phyloP scores from a whole-genome alignment of 2,113 vertebrate species.

The Cardinalis cardinalis region DNA sequence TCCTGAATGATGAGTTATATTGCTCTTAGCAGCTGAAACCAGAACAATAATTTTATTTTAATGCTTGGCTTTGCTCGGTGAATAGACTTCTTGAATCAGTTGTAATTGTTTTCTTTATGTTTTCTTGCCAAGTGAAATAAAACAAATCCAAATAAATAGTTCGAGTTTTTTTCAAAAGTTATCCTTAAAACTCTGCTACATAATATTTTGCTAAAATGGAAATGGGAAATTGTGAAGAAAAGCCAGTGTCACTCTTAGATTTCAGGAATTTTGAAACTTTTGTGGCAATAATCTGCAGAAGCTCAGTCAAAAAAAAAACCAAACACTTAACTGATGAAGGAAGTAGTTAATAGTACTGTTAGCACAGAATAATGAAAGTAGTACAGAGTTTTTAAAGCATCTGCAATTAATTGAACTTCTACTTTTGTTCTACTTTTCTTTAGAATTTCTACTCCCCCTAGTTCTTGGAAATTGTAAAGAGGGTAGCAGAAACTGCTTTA shows the following conservation, averaged over 20 bases:
- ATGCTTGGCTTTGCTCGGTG: conserved; percentile 28
- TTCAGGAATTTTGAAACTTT: neutral
- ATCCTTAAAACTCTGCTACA: neutral
- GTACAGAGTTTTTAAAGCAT: neutral
- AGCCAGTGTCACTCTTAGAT: neutral
- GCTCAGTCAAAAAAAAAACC: neutral
- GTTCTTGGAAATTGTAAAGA: conserved; percentile 1
- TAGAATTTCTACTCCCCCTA: neutral
- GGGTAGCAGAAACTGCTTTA: neutral
- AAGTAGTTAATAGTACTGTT: neutral
- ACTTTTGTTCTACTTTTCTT: neutral
- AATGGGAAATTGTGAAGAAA: neutral
- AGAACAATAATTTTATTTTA: conserved; percentile 52
- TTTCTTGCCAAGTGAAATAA: conserved; percentile 41
- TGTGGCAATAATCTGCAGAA: neutral
- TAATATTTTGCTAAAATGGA: neutral
- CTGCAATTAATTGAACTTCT: neutral
- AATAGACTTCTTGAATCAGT: conserved; percentile 11
- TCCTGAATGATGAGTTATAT: conserved; percentile 37
- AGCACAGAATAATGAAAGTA: neutral
- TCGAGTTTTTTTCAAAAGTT: neutral
- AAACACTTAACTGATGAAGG: neutral
- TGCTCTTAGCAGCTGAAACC: conserved; percentile 36
- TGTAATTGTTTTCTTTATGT: conserved; percentile 20
- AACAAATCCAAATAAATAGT: conserved; percentile 17